Evolutionary conservation across 2,113 vertebrate species (phyloP).

Genomic region (Pterocles orientalis): DNA sequence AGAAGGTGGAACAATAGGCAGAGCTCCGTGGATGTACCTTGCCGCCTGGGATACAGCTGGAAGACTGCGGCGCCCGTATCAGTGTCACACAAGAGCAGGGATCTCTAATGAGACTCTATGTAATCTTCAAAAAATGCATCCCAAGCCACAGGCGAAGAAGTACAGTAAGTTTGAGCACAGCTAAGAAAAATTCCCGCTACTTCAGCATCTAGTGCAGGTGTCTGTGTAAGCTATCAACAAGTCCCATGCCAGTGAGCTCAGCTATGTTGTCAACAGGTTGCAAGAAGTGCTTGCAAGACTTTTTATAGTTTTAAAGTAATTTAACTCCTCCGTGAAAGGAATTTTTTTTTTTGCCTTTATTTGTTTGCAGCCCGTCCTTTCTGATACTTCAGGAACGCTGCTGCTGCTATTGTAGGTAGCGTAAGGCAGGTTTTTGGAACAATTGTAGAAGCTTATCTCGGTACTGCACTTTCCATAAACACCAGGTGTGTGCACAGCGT

Average conservation of each 20-base stretch:
- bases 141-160: constrained; percentile 44
- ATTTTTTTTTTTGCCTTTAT: background rate
- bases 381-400: background rate
- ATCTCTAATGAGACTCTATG: constrained; percentile 70
- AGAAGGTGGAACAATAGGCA: constrained; percentile 30
- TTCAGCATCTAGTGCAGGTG: constrained; percentile 70
- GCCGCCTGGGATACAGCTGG: background rate
- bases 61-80: background rate
- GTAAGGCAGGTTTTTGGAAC: constrained; percentile 7
- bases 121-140: constrained; percentile 77
- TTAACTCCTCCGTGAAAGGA: background rate
- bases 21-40: constrained; percentile 23
- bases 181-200: constrained; percentile 43
- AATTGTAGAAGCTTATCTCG: background rate
- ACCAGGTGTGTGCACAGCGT: constrained; percentile 41
- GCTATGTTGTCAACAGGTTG: constrained; percentile 52
- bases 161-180: constrained; percentile 49
- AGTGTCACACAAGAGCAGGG: constrained; percentile 11
- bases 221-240: constrained; percentile 69
- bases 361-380: background rate
- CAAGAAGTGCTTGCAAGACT: background rate
- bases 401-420: background rate
- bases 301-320: constrained; percentile 9
- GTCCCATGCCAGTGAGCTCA: constrained; percentile 53
- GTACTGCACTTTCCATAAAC: background rate